Percentiles rank a stretch among this genome's conserved stretches.
phyloP scores from a whole-genome alignment of 1,140 invertebrate species.

The Lepidurus packardi region DNA sequence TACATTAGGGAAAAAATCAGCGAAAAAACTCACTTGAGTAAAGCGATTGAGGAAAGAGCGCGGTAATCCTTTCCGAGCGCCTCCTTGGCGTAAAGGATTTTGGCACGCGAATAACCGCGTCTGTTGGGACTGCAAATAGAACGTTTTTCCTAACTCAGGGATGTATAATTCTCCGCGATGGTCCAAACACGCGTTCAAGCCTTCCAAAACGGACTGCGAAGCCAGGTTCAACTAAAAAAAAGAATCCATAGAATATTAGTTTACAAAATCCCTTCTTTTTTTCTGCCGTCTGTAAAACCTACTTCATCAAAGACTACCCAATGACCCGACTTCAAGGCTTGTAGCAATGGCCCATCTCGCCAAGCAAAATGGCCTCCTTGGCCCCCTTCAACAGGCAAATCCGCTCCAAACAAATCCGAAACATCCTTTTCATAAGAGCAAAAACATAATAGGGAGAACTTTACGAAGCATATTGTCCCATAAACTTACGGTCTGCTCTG shows the following conservation, averaged over 20 bases:
- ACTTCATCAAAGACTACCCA: slow-evolving; percentile 98
- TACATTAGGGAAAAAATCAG: slow-evolving; percentile 26
- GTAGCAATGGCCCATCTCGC: slow-evolving; percentile 90
- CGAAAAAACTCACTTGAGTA: slow-evolving; percentile 64
- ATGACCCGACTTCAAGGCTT: slow-evolving; percentile 81
- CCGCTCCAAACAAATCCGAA: slow-evolving; percentile 94
- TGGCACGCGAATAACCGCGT: slow-evolving; percentile 96
- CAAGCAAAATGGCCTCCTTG: slow-evolving; percentile 82
- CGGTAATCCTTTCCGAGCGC: slow-evolving; percentile 88
- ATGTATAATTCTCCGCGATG: slow-evolving; percentile 94
- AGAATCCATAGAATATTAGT: not conserved
- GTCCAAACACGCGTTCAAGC: slow-evolving; percentile 96
- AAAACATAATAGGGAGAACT: not conserved
- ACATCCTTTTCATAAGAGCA: slow-evolving; percentile 63
- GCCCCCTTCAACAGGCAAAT: slow-evolving; percentile 87
- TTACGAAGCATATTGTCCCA: no score
- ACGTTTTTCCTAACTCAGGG: slow-evolving; percentile 85
- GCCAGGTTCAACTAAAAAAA: slow-evolving; percentile 77
- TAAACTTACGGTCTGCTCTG: slow-evolving; percentile 84
- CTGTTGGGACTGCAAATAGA: slow-evolving; percentile 58
- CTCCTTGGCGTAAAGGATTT: slow-evolving; percentile 95
- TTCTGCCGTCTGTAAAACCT: slow-evolving; percentile 24
- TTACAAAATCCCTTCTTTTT: not conserved
- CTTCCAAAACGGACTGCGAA: slow-evolving; percentile 95
- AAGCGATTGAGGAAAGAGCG: slow-evolving; percentile 97